Percentiles rank a stretch among this genome's conserved stretches.
Evolutionary conservation across 2,797 vertebrate genomes (phyloP).

Genomic region (Alosa sapidissima): DNA sequence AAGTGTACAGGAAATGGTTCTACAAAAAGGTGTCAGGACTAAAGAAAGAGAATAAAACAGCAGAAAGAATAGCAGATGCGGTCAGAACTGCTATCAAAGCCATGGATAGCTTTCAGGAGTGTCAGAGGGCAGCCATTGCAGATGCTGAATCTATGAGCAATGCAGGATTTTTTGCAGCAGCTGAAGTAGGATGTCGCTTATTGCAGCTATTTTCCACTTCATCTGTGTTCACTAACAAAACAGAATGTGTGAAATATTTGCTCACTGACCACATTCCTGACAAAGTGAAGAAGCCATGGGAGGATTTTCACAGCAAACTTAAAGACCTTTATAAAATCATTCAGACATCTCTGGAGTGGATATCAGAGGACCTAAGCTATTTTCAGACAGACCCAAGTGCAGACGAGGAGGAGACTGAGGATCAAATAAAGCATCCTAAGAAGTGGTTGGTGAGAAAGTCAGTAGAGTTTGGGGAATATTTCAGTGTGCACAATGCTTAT

Average conservation of each 20-base stretch:
- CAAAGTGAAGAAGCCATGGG: constrained; percentile 69
- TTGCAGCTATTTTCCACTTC: constrained; percentile 72
- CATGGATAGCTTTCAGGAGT: constrained; percentile 76
- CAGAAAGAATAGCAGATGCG: constrained; percentile 59
- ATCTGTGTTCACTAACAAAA: constrained; percentile 62
- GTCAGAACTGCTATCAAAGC: constrained; percentile 77
- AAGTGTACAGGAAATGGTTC: constrained; percentile 82
- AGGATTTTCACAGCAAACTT: constrained; percentile 69
- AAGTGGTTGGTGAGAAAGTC: constrained; percentile 75
- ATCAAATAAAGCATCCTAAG: constrained; percentile 64
- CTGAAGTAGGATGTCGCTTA: constrained; percentile 76
- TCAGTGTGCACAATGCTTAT: constrained; percentile 50
- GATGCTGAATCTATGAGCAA: constrained; percentile 71
- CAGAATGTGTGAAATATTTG: constrained; percentile 75
- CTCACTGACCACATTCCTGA: constrained; percentile 75
- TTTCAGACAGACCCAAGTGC: constrained; percentile 78
- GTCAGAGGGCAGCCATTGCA: constrained; percentile 68
- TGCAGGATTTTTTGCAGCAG: constrained; percentile 73
- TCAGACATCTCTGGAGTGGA: constrained; percentile 78
- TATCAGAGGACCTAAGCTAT: constrained; percentile 82
- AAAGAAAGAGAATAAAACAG: constrained; percentile 57
- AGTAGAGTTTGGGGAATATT: constrained; percentile 71
- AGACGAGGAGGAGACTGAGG: constrained; percentile 58
- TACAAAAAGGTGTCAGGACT: constrained; percentile 61
- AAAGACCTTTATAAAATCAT: constrained; percentile 73